Evolutionary conservation across 2,113 vertebrate species (phyloP).

Genomic region (Malaclemys terrapin): DNA sequence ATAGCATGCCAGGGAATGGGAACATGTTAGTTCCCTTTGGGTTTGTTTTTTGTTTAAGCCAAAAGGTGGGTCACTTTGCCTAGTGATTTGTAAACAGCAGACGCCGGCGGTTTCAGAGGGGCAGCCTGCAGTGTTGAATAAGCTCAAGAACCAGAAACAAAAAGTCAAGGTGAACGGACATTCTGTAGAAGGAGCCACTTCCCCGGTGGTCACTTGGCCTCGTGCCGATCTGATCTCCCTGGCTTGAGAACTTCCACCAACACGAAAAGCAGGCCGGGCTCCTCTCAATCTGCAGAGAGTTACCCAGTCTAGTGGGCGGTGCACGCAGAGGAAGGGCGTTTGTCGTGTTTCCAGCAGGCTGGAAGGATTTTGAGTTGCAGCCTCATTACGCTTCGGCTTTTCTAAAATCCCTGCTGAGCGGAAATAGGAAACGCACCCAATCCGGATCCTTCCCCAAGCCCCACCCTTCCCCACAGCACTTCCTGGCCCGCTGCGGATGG

Average conservation of each 20-base stretch:
- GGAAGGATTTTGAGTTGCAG: not conserved
- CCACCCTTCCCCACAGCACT: not conserved
- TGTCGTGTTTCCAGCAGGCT: not conserved
- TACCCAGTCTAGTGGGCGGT: not conserved
- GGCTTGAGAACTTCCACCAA: not conserved
- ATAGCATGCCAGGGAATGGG: accelerated
- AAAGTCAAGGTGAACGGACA: not conserved
- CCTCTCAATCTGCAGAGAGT: not conserved
- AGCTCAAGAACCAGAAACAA: not conserved
- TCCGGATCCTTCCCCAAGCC: not conserved
- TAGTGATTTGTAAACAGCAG: not conserved
- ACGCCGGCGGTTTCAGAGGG: not conserved
- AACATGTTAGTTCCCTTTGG: not conserved
- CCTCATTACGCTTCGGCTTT: not conserved
- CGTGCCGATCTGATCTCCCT: accelerated
- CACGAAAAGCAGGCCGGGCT: not conserved
- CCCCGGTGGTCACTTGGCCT: not conserved
- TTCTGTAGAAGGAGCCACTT: not conserved
- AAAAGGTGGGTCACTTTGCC: not conserved
- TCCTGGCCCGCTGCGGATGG: not conserved
- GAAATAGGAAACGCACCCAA: not conserved
- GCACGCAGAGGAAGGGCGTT: not conserved
- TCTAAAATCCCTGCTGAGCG: not conserved
- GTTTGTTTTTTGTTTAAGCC: not conserved
- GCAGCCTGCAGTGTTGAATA: not conserved